Base-by-base conservation (phyloP, 2,797 vertebrate genomes). In the Periophthalmus magnuspinnatus region DNA sequence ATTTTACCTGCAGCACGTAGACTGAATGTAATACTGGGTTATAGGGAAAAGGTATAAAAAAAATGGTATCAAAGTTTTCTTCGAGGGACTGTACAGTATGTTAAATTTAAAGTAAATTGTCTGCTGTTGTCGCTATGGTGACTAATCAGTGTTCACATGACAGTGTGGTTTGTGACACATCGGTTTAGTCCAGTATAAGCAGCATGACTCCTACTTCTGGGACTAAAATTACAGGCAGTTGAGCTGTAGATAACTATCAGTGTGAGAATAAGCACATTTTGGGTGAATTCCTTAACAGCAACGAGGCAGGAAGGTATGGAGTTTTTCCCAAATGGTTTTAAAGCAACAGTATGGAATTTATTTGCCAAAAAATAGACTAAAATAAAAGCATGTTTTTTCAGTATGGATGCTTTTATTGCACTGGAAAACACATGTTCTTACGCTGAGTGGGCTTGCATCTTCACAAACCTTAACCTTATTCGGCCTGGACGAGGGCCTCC, bases 131-230 rank as follows among this genome's bases (percentile, higher is more conserved):
- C 65, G 19, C 60, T 33, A 55, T 71, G 67, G 72, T 32, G 74
- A 86, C 61, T 66, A 36, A 80, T 69, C 38, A 62, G 71, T 22
- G 84, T 11, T 54, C 77, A 74, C 69, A 75, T 81, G 83, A 80
- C 65, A 28, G 50, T 69, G 67, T 62, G 28, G 72, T 3, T 48
- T 0, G 5, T 80, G 74, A 85, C 78, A 77, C 71, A 41, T 82
- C 69, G 38, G 68, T 65, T 24, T 13, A 64, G 41, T 64, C 33
- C 5, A 59, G 66, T 60, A 70, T 22, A 17, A 66, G 50, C 41
- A 55, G 56, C 32, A 68, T 41, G 74, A 81, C 70, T 67, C 34
- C 10, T 69, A 65, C 73, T 84, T 78, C 74, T 81, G 34, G 45
- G 36, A 66, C 64, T 64, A 61, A 57, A 47, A 13, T 68, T 13